Percentiles rank a stretch among this genome's conserved stretches.
Evolutionary conservation across 2,888 invertebrate species (phyloP).

Genomic region (Euclidia mi): DNA sequence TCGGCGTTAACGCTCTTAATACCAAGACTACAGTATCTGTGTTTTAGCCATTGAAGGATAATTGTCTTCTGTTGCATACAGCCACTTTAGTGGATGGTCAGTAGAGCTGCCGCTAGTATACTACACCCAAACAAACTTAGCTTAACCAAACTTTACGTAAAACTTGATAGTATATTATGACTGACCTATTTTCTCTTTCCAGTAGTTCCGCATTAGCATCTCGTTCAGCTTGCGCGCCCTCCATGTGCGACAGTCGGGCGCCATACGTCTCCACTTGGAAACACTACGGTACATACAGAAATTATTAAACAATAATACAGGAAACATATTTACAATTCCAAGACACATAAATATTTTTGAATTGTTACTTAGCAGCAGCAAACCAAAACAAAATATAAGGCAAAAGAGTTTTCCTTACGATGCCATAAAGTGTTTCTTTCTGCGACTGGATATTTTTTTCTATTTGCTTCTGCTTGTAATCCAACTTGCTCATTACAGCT

Average conservation of each 20-base stretch:
- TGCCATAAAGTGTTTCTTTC: slow-evolving; percentile 90
- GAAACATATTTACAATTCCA: too few species aligned
- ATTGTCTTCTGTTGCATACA: too few species aligned
- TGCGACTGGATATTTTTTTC: slow-evolving; percentile 86
- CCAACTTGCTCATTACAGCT: slow-evolving; percentile 81
- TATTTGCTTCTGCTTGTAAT: slow-evolving; percentile 78
- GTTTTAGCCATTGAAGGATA: too few species aligned
- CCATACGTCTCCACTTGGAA: slow-evolving; percentile 85
- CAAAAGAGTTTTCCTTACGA: slow-evolving; percentile 80
- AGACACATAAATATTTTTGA: too few species aligned
- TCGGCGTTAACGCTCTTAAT: too few species aligned
- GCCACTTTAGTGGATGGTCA: too few species aligned
- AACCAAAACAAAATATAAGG: too few species aligned
- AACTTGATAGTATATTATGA: neutral
- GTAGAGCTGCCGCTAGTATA: too few species aligned
- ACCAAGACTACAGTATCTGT: too few species aligned
- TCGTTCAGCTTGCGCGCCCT: slow-evolving; percentile 78
- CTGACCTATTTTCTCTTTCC: slow-evolving; percentile 78
- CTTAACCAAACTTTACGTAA: too few species aligned
- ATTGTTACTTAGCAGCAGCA: too few species aligned
- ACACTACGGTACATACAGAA: slow-evolving; percentile 60
- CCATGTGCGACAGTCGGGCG: slow-evolving; percentile 81
- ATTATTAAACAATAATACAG: neutral
- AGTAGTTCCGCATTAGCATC: slow-evolving; percentile 75
- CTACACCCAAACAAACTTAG: too few species aligned